Evolutionary conservation across 2,888 invertebrate genomes (phyloP), one percentile per base, ranked within the genome.

Genomic region (Spodoptera picta): DNA sequence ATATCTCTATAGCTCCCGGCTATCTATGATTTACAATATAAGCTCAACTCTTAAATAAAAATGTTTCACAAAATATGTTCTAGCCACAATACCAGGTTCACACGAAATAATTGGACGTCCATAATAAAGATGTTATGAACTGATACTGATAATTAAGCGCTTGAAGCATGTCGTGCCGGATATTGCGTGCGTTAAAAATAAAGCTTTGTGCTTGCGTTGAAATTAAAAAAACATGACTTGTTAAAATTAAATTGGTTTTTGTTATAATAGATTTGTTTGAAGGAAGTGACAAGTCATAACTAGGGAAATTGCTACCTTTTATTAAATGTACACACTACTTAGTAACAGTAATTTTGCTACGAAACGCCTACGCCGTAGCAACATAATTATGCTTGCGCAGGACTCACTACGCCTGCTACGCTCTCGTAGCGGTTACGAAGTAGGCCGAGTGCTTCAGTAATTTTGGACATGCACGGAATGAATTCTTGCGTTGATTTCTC

Each of bases 11-110:
- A 53, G 42, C 53, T 19, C 49, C 5, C 14, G 45, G 49, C 56
- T 67, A 73, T 69, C 48, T 53, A 43, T 61, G 74, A 70, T 69
- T 69, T 73, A 68, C 50, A 65, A 60, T 56, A 14, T 56, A 23
- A 42, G 44, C 50, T 69, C 14, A 45, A 56, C 19, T 36, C 27
- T 19, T 41, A 10, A 36, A 50, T 43, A 19, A 42, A 66, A 69
- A 74, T 54, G 54, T 54, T 11, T 23, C 14, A 9, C 56, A 11
- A 3, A 45, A 47, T 49, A 58, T 41, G 12, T 48, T 14, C 24
- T 14, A 43, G 45, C 14, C 54, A 71, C 62, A 36, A 62, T 58
- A 71, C 62, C 24, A 62, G 63, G 43, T 54, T 14, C 7, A 23
- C 45, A 55, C 49, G 50, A 51, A 53, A 41, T 48, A 53, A 55